Conservation (phyloP, 2,888 invertebrate genomes). For the Bimastos eiseni region DNA sequence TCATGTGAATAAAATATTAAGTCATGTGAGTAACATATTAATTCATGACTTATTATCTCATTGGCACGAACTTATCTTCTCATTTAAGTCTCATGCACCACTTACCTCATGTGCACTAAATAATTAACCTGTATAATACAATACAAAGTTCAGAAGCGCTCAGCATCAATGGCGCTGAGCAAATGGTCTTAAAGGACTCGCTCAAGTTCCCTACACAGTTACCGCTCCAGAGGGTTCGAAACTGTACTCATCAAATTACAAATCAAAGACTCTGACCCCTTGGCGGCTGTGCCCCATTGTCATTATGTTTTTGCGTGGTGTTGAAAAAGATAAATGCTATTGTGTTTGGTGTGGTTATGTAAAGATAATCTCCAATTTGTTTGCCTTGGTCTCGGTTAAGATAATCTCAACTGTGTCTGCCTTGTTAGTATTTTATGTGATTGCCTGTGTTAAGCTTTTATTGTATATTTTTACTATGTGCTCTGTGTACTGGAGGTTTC, state of each 20-base stretch:
- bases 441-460: not conserved
- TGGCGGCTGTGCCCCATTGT: too few relatives aligned
- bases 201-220: too few relatives aligned
- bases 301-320: not conserved
- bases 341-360: constrained; percentile 7
- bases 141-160: too few relatives aligned
- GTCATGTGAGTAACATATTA: not conserved
- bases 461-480: not conserved
- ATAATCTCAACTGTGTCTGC: not conserved
- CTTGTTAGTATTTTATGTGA: constrained; percentile 13
- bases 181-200: too few relatives aligned
- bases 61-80: too few relatives aligned
- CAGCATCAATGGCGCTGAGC: too few relatives aligned
- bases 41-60: not conserved
- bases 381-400: not conserved
- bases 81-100: too few relatives aligned
- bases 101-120: too few relatives aligned
- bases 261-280: too few relatives aligned
- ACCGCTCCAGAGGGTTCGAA: too few relatives aligned
- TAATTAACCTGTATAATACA: too few relatives aligned
- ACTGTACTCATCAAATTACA: too few relatives aligned
- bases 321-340: not conserved
- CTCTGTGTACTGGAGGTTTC: not conserved
- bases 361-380: not conserved
- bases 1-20: not conserved